Evolutionary conservation across 1,140 invertebrate genomes (phyloP).

Genomic region (Radopholus similis): DNA sequence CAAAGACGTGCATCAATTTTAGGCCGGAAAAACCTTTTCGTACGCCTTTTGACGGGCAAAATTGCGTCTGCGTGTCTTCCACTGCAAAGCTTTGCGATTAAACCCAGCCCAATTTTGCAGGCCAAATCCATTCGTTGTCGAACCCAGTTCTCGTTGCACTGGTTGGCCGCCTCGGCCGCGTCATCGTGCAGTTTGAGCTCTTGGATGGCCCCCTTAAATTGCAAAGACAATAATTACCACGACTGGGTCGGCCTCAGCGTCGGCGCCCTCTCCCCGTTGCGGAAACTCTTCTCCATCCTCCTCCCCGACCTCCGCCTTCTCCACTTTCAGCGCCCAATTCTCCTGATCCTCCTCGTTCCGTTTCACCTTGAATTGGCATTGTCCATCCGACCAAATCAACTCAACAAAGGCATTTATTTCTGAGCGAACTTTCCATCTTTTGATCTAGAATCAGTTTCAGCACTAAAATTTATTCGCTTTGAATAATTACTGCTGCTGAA

Average conservation of each 20-base stretch:
- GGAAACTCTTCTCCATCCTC: neutral
- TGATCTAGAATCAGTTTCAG: neutral
- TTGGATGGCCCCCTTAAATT: constrained; percentile 72
- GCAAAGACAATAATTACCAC: neutral
- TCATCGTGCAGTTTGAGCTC: constrained; percentile 71
- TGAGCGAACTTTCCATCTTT: too few relatives aligned
- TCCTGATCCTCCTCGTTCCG: neutral
- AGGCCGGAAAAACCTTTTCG: neutral
- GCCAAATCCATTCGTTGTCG: constrained; percentile 8
- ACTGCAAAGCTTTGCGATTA: neutral
- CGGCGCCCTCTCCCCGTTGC: neutral
- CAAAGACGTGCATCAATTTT: neutral
- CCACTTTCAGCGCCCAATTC: neutral
- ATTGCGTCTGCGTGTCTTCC: constrained; percentile 1
- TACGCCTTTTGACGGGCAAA: neutral
- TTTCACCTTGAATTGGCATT: neutral
- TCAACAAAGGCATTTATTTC: too few relatives aligned
- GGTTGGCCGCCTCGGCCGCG: constrained; percentile 69
- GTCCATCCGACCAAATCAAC: too few relatives aligned
- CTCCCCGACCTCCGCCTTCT: neutral
- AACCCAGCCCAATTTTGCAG: neutral
- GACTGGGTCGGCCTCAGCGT: neutral
- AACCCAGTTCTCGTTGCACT: constrained; percentile 65
- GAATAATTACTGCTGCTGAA: too few relatives aligned
- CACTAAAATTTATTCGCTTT: neutral